A percentile compares a stretch with the other conserved stretches of the same genome.
These are phyloP conservation scores for Schizaphis graminum DNA, from an alignment of 2,888 invertebrate genomes.

Conservation along the genomic window DNA sequence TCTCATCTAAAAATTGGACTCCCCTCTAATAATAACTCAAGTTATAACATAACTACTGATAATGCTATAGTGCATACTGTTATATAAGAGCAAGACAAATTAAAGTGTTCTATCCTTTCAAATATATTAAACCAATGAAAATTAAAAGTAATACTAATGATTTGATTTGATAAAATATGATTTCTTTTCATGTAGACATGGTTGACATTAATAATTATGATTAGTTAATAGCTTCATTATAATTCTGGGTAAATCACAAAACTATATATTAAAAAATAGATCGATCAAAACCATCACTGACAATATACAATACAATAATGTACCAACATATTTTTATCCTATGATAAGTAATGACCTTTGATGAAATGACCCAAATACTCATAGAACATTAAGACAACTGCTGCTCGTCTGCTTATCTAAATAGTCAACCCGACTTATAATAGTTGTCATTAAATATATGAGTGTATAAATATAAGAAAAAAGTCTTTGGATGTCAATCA, in stretches of 20 bases:
- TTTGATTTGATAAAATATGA: neutral
- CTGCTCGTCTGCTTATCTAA: conserved; percentile 53
- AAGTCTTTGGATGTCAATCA: conserved; percentile 53
- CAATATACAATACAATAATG: conserved; percentile 10
- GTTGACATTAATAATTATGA: neutral
- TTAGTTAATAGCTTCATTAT: conserved; percentile 4
- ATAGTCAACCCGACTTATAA: conserved; percentile 25
- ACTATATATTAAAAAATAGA: conserved; percentile 15
- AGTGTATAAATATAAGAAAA: conserved; percentile 5
- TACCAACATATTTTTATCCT: conserved; percentile 24
- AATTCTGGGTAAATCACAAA: conserved; percentile 43
- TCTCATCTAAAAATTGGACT: neutral
- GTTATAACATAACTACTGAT: neutral
- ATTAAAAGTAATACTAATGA: neutral
- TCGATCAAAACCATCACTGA: neutral
- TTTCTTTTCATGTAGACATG: neutral
- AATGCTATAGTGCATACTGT: neutral
- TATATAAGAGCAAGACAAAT: neutral
- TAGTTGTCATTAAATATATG: conserved; percentile 18
- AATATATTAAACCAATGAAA: neutral
- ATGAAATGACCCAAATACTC: conserved; percentile 58
- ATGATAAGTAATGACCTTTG: conserved; percentile 54
- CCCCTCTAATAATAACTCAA: neutral
- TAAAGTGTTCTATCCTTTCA: neutral
- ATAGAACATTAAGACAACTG: conserved; percentile 22